These are phyloP conservation scores for Paradisaea rubra DNA, from an alignment of 2,113 vertebrate species.

Conservation along the genomic window DNA sequence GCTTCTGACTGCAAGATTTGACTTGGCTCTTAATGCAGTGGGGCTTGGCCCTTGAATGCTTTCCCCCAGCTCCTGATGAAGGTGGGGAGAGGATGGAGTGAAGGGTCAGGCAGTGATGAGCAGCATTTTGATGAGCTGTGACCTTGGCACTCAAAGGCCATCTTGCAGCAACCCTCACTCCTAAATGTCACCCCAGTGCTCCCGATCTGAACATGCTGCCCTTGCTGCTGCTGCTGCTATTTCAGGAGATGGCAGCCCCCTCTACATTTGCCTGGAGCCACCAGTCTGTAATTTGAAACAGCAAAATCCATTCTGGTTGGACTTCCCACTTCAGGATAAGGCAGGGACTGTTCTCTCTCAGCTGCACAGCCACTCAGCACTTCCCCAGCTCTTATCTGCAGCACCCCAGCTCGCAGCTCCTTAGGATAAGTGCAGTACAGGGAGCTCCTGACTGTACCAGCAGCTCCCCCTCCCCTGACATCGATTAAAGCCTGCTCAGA, in stretches of 20 bases:
- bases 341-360: conserved; percentile 48
- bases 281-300: conserved; percentile 48
- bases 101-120: not conserved
- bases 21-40: not conserved
- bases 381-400: conserved; percentile 3
- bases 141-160: not conserved
- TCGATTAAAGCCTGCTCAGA: not conserved
- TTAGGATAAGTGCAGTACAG: not conserved
- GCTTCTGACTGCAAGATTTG: not conserved
- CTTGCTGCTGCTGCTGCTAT: conserved; percentile 10
- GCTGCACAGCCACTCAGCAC: conserved; percentile 39
- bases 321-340: conserved; percentile 52
- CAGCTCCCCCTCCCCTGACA: not conserved
- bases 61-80: not conserved
- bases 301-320: conserved; percentile 24
- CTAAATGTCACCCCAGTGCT: not conserved
- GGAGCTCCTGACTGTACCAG: conserved; percentile 20
- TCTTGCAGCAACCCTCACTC: not conserved
- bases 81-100: not conserved
- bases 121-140: not conserved
- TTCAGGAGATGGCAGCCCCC: conserved; percentile 43
- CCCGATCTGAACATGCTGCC: not conserved
- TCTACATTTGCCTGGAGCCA: not conserved
- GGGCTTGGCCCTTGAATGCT: not conserved
- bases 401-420: not conserved